Conservation (phyloP, 2,888 invertebrate species). For the Cheilosia grossa region DNA sequence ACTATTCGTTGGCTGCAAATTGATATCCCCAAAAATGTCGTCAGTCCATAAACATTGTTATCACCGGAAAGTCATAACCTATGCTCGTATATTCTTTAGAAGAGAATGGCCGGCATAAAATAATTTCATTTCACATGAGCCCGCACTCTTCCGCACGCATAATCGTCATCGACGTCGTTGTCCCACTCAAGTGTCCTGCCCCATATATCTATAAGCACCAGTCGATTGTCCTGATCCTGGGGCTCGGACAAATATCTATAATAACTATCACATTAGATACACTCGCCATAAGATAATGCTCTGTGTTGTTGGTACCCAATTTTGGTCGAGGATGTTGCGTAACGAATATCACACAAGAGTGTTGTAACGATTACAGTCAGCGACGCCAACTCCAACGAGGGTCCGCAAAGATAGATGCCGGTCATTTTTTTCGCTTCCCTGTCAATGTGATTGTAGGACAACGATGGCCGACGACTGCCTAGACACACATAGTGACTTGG, state of each 20-base stretch:
- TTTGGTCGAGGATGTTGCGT: conserved; percentile 28
- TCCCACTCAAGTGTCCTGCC: conserved; percentile 59
- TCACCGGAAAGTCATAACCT: conserved; percentile 72
- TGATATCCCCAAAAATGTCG: conserved; percentile 66
- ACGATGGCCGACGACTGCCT: conserved; percentile 20
- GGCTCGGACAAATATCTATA: conserved; percentile 72
- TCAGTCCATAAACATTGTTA: conserved; percentile 73
- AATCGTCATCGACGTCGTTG: conserved; percentile 46
- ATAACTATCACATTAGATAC: conserved; percentile 74
- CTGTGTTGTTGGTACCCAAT: conserved; percentile 21
- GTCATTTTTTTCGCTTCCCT: conserved; percentile 68
- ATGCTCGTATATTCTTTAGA: conserved; percentile 58
- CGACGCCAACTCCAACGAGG: conserved; percentile 11
- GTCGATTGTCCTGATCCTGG: conserved; percentile 69
- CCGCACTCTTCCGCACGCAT: conserved; percentile 66
- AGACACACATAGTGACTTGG: conserved; percentile 18
- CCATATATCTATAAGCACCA: conserved; percentile 41
- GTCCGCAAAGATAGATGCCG: conserved; percentile 64
- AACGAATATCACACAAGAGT: conserved; percentile 26
- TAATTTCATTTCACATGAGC: conserved; percentile 66
- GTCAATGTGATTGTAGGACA: conserved; percentile 67
- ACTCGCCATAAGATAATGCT: conserved; percentile 68
- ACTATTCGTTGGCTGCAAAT: conserved; percentile 67
- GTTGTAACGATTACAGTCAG: neutral
- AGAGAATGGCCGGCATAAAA: conserved; percentile 69